Evolutionary conservation across 2,797 vertebrate genomes (phyloP).

Genomic region (Pangasius mekongensis): DNA sequence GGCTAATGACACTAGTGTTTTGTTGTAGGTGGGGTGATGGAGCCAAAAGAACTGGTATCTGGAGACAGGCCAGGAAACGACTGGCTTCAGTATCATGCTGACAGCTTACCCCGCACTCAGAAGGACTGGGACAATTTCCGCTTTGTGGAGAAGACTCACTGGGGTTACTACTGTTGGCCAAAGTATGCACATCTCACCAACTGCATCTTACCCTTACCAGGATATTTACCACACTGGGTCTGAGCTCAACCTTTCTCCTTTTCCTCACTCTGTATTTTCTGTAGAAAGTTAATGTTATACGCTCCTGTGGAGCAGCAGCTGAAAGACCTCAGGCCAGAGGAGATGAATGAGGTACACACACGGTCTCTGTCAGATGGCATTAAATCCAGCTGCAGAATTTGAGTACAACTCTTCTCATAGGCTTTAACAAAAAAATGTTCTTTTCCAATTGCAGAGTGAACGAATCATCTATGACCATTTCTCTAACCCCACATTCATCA

Average conservation of each 20-base stretch:
- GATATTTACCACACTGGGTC: conserved; percentile 60
- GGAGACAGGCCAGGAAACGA: conserved; percentile 88
- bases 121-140: conserved; percentile 84
- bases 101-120: conserved; percentile 82
- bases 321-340: conserved; percentile 83
- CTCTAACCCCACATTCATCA: conserved; percentile 88
- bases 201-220: conserved; percentile 51
- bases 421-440: background rate
- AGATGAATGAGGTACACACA: conserved; percentile 86
- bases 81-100: conserved; percentile 92
- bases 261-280: conserved; percentile 50
- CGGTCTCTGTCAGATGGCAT: background rate
- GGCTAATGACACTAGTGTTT: conserved; percentile 25
- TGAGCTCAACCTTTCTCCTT: conserved; percentile 18
- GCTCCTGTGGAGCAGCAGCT: conserved; percentile 85
- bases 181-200: conserved; percentile 70
- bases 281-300: conserved; percentile 91
- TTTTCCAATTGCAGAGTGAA: conserved; percentile 80
- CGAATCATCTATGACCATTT: conserved; percentile 94
- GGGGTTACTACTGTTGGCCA: conserved; percentile 95
- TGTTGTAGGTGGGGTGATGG: conserved; percentile 78
- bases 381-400: background rate
- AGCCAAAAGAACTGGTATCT: conserved; percentile 74
- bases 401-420: background rate
- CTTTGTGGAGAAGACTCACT: conserved; percentile 96